Evolutionary conservation across 2,888 invertebrate genomes (phyloP), one percentile per base, ranked within the genome.

Genomic region (Nineta flava): DNA sequence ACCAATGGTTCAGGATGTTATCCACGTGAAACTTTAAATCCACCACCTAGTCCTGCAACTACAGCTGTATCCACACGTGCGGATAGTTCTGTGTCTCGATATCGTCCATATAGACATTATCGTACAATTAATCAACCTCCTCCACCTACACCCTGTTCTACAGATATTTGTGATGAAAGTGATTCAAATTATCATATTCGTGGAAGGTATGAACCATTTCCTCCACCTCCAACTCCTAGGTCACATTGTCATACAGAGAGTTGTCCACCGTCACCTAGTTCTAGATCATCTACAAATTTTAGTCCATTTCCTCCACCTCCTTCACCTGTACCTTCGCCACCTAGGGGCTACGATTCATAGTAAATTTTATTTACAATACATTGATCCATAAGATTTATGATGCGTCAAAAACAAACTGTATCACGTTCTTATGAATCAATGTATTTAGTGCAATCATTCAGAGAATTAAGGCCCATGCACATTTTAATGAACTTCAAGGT

Each of bases 81-180:
- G 32, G 73, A 72, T 53, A 79, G 75, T 60, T 77, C 72, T 57
- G 73, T 69, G 2, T 69, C 74, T 6, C 70, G 79, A 13, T 81
- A 85, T 49, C 76, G 82, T 51, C 81, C 87, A 2, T 85, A 85
- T 65, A 73, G 85, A 21, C 83, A 87, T 66, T 85, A 86, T 65
- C 69, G 78, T 56, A 73, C 79, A 55, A 83, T 84, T 53, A 83
- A 81, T 68, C 85, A 86, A 64, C 87, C 90, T 0, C 93, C 93
- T 7, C 94, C 93, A 21, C 93, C 93, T 10, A 94, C 94, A 17
- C 94, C 94, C 1, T 94, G 92, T 62, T 90, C 90, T 56, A 93
- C 94, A 34, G 94, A 94, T 57, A 87, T 93, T 55, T 93, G 91
- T 60, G 88, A 91, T 64, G 90, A 90, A 65, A 87, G 87, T 19